Evolutionary conservation across 1,140 invertebrate species (phyloP), one percentile per base, ranked within the genome.

Genomic region (Pteromalus puparum): DNA sequence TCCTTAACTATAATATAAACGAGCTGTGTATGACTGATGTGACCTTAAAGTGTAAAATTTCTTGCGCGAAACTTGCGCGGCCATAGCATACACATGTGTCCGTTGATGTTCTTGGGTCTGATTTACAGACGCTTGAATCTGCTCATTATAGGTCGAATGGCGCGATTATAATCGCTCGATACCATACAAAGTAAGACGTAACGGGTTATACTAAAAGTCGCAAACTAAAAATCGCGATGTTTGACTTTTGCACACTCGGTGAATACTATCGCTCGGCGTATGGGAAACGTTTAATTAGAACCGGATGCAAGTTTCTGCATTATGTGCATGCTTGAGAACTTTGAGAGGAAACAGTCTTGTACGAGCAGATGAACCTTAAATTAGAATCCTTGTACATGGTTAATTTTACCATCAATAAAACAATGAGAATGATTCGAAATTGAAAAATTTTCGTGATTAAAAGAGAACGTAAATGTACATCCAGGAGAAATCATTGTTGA

Each of bases 111-210:
- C 65, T 75, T 75, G 65, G 75, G n/a, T 61, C 53, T 48, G 38
- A 76, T 68, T 30, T 82, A 30, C 61, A 80, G n/a, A 30, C 77
- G 70, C 53, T 73, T 80, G n/a, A n/a, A 75, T 84, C 48, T n/a
- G 65, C 70, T 84, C 75, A 78, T 83, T 83, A 34, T 34, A 83
- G 67, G 65, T 34, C 46, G 28, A 30, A 72, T 38, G 21, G 46
- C 28, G 65, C 18, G 67, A 78, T 78, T 78, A 73, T 53, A 72
- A 48, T 42, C 30, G 18, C 12, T 13, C 24, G 61, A 73, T 46
- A 53, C 7, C 26, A 30, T 48, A 24, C 24, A 21, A 30, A 75
- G 73, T 61, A 67, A 82, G 53, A 30, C 38, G 18, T 30, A 82
- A 38, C 13, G 70, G 28, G 30, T 82, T 38, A 82, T 53, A 38